Evolutionary conservation across 2,797 vertebrate species (phyloP).

Genomic region (Furcifer pardalis): DNA sequence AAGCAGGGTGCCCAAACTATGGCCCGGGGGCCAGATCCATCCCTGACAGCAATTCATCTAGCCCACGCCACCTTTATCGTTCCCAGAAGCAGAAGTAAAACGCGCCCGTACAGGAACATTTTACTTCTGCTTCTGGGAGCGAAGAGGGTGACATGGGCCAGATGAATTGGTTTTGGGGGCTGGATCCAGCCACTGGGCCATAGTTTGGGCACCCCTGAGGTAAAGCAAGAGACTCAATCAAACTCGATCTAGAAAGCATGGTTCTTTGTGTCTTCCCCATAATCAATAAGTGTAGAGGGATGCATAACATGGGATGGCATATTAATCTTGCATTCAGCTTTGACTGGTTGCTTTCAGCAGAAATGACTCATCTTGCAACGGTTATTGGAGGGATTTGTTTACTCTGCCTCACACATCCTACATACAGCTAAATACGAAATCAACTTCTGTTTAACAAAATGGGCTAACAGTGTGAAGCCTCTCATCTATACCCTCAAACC

Average conservation of each 20-base stretch:
- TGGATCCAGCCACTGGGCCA: too few relatives aligned
- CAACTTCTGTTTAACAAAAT: conserved; percentile 75
- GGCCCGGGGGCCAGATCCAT: too few relatives aligned
- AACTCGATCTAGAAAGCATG: conserved; percentile 62
- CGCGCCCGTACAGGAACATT: too few relatives aligned
- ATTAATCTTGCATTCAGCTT: conserved; percentile 76
- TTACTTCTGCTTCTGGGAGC: too few relatives aligned
- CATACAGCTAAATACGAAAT: conserved; percentile 74
- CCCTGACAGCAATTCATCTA: too few relatives aligned
- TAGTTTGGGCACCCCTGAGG: too few relatives aligned
- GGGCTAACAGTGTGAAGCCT: conserved; percentile 64
- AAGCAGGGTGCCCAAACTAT: conserved; percentile 69
- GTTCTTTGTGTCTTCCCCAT: conserved; percentile 61
- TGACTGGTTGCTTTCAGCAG: conserved; percentile 68
- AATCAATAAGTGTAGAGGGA: conserved; percentile 76
- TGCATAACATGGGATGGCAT: conserved; percentile 74
- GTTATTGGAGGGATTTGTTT: conserved; percentile 74
- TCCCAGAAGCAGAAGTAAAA: too few relatives aligned
- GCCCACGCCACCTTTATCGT: too few relatives aligned
- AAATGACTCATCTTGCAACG: conserved; percentile 73
- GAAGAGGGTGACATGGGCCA: too few relatives aligned
- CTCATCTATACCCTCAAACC: conserved; percentile 49
- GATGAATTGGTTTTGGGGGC: too few relatives aligned
- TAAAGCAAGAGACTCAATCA: conserved; percentile 68
- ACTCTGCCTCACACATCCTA: conserved; percentile 61